These are phyloP conservation scores for Yponomeuta malinellus DNA, from an alignment of 2,888 invertebrate species.

Conservation along the genomic window DNA sequence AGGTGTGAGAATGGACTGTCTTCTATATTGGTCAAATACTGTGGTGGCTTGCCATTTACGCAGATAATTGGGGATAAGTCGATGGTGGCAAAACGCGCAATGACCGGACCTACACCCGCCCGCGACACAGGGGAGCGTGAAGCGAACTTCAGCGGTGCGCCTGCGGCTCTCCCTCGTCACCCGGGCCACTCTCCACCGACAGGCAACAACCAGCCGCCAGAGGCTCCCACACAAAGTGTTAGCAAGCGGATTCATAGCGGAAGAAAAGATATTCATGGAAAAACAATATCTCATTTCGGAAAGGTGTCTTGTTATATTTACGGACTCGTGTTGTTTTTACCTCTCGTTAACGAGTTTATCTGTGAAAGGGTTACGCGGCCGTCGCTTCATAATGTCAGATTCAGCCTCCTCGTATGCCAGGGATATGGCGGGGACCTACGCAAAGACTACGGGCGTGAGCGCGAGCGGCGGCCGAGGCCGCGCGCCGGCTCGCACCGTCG, in stretches of 20 bases:
- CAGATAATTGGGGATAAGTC: neutral
- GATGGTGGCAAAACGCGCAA: neutral
- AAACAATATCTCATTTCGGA: conserved; percentile 7
- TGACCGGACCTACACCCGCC: conserved; percentile 2
- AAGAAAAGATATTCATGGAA: conserved; percentile 64
- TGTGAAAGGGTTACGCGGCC: conserved; percentile 96
- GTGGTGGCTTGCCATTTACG: neutral
- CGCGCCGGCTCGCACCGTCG: conserved; percentile 27
- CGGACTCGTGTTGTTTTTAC: conserved; percentile 77
- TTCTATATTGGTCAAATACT: neutral
- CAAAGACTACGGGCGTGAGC: conserved; percentile 74
- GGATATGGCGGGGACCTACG: conserved; percentile 97
- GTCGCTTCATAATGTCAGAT: conserved; percentile 99
- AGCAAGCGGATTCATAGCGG: conserved; percentile 68
- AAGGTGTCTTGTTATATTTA: conserved; percentile 22
- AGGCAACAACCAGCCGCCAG: conserved; percentile 67
- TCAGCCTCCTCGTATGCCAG: conserved; percentile 98
- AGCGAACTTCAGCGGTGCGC: conserved; percentile 68
- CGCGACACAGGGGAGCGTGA: conserved; percentile 52
- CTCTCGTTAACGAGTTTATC: conserved; percentile 99
- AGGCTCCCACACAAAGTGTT: conserved; percentile 56
- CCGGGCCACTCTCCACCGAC: conserved; percentile 34
- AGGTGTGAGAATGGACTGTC: neutral
- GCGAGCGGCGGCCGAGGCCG: conserved; percentile 30
- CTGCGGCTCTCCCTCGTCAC: conserved; percentile 48